These are phyloP conservation scores for Steinernema hermaphroditum DNA, from an alignment of 2,888 invertebrate species.

Conservation along the genomic window DNA sequence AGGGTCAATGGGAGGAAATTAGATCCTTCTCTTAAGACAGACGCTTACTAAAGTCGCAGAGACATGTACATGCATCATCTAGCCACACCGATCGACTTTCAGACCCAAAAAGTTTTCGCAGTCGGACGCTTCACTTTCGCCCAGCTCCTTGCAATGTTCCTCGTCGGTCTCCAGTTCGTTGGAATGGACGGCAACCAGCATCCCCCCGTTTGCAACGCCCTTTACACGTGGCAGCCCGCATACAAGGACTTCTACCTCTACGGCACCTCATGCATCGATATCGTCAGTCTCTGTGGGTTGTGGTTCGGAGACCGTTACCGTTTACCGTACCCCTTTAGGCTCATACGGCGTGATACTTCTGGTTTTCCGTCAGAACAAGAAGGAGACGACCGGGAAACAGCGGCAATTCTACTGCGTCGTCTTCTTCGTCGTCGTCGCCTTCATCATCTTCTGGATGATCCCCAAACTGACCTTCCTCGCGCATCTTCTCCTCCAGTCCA, in stretches of 20 bases:
- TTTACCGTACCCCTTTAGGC: neutral
- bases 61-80: no score
- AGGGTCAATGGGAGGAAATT: no score
- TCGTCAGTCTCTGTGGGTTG: neutral
- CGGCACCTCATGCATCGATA: neutral
- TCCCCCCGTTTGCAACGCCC: conserved; percentile 17
- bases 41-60: no score
- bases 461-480: neutral
- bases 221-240: conserved; percentile 12
- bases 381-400: neutral
- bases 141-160: neutral
- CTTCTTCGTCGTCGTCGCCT: conserved; percentile 7
- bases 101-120: neutral
- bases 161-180: neutral
- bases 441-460: conserved; percentile 18
- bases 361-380: neutral
- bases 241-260: conserved; percentile 13
- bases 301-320: neutral
- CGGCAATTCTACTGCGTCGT: conserved; percentile 17
- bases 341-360: neutral
- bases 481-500: neutral
- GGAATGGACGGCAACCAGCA: neutral
- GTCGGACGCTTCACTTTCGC: neutral
- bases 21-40: no score
- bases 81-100: no score